These are phyloP conservation scores for Dallia pectoralis DNA, from an alignment of 2,797 vertebrate genomes.

Conservation along the genomic window DNA sequence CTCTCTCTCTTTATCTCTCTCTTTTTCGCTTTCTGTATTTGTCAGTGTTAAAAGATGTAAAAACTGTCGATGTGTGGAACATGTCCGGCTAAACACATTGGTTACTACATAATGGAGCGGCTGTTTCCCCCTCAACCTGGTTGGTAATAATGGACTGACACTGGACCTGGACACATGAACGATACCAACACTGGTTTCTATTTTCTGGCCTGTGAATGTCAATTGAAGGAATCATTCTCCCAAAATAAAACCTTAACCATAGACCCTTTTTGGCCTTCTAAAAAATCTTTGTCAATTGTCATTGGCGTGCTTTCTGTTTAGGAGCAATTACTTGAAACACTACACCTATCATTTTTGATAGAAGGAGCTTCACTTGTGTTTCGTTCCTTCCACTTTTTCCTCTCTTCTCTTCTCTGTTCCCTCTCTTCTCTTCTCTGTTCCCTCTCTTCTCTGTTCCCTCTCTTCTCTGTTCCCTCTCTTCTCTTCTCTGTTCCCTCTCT, in stretches of 20 bases:
- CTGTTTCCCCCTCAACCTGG: slow-evolving; percentile 1
- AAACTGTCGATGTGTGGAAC: neutral
- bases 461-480: slow-evolving; percentile 34
- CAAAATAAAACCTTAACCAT: neutral
- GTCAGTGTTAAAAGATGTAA: neutral
- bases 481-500: neutral
- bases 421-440: neutral
- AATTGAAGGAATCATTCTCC: neutral
- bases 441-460: slow-evolving; percentile 18
- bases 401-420: neutral
- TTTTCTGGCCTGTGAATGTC: neutral
- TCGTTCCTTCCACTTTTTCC: slow-evolving; percentile 38
- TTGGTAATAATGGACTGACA: neutral
- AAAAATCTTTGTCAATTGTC: slow-evolving; percentile 8
- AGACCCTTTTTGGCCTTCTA: neutral
- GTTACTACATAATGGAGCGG: slow-evolving; percentile 26
- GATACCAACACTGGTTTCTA: neutral
- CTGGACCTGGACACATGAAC: neutral
- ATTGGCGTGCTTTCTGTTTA: slow-evolving; percentile 44
- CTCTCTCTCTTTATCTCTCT: too few species aligned
- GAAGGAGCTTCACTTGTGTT: slow-evolving; percentile 64
- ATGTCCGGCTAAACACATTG: slow-evolving; percentile 18
- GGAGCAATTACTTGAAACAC: slow-evolving; percentile 30
- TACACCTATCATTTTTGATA: slow-evolving; percentile 43
- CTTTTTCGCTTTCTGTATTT: neutral